Base-by-base conservation (phyloP, 2,113 vertebrate genomes). In the Hoplias malabaricus region DNA sequence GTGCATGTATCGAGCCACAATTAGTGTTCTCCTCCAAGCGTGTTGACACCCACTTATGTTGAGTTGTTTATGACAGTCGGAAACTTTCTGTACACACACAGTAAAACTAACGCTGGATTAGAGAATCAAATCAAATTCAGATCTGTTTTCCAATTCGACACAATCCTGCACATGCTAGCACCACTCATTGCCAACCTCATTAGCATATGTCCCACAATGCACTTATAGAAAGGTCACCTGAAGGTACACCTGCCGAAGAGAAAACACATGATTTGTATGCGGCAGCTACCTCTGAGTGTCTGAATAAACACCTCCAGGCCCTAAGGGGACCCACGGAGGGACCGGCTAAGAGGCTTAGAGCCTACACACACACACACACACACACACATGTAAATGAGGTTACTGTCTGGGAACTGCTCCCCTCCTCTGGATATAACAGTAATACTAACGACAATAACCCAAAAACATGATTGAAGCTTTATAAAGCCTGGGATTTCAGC, bases 201-300 rank as follows among this genome's bases (percentile, higher is more conserved):
- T 9, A 57, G 25, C 16, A 40, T 31, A n/a, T 66, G 54, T 73
- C 46, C 59, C 59, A 82, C 33, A 71, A 66, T 68, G 71, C 76
- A 75, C 62, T 59, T 69, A 13, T 36, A 19, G 38, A 70, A 16
- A 62, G 53, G 72, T 76, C 67, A 71, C 59, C 36, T 23, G 56
- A 74, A 66, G 65, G 72, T 61, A 71, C 50, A 71, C 77, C 59
- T 67, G 81, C 72, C 38, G 61, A 61, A 77, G 27, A 69, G 29
- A 40, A 76, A 80, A 59, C 73, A 59, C 50, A 71, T 72, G 25
- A 78, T 82, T 79, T 79, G 77, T 76, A 82, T 82, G 66, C 75
- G 10, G n/a, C 40, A 5, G 5, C 40, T 79, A 27, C n/a, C 59
- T 23, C 53, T 40, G 73, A 63, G 70, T 50, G 29, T 77, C 68